A percentile compares a stretch with the other conserved stretches of the same genome.
These are phyloP conservation scores for Esox niger DNA, from an alignment of 2,113 vertebrate species.

Conservation along the genomic window DNA sequence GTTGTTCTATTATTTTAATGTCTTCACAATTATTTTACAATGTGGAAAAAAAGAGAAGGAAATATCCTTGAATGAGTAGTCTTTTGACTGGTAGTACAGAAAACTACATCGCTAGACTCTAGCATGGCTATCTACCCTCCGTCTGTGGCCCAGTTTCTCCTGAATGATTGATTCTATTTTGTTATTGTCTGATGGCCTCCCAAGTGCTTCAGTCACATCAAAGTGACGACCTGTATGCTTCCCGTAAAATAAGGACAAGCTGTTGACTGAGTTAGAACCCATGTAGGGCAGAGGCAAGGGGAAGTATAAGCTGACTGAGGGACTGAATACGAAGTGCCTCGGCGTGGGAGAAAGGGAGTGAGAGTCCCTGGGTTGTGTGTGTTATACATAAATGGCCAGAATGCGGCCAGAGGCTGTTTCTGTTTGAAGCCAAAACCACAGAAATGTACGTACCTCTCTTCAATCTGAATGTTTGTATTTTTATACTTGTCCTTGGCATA, in stretches of 20 bases:
- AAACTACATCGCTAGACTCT: no score
- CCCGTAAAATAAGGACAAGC: background rate
- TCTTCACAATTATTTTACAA: no score
- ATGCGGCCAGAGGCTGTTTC: slow-evolving; percentile 26
- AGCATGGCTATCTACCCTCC: background rate
- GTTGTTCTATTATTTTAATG: no score
- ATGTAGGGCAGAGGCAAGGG: slow-evolving; percentile 11
- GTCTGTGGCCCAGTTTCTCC: background rate
- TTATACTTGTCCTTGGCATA: slow-evolving; percentile 6
- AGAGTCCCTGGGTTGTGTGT: background rate
- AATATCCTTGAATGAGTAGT: no score
- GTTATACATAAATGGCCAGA: background rate
- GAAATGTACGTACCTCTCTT: slow-evolving; percentile 25
- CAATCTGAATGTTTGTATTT: slow-evolving; percentile 13
- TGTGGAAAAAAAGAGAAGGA: no score
- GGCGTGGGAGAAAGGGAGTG: background rate
- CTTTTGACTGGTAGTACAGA: no score
- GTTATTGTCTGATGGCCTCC: background rate
- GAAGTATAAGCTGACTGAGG: background rate
- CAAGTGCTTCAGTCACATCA: background rate
- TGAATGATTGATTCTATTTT: background rate
- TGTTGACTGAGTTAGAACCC: background rate
- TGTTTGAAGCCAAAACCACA: slow-evolving; percentile 25
- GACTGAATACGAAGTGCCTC: background rate
- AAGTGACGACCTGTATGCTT: background rate